A percentile compares a stretch with the other conserved stretches of the same genome.
Conservation (phyloP, 2,113 vertebrate species). For the Channa maculata region DNA sequence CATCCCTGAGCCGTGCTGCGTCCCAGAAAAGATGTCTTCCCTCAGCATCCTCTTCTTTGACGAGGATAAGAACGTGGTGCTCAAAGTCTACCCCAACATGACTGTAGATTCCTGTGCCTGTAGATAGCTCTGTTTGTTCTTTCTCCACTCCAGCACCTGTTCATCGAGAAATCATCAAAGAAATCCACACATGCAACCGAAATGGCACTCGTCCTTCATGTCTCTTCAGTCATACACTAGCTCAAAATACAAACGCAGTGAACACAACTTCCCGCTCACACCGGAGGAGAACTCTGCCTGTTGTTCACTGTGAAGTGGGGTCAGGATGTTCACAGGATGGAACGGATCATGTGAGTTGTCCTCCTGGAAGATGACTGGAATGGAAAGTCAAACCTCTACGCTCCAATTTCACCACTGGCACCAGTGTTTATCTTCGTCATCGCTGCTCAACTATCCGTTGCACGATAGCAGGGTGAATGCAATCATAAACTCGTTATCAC, state of each 20-base stretch:
- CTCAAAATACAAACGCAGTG: conserved; percentile 6
- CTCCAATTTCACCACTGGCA: neutral
- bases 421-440: conserved; percentile 15
- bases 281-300: conserved; percentile 70
- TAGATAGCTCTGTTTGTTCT: conserved; percentile 81
- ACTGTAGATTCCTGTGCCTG: conserved; percentile 96
- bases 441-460: conserved; percentile 7
- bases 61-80: conserved; percentile 95
- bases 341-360: conserved; percentile 12
- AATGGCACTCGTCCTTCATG: conserved; percentile 22
- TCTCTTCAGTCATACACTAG: neutral
- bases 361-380: conserved; percentile 29
- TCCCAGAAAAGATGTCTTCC: conserved; percentile 96
- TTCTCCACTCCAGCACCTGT: neutral
- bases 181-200: conserved; percentile 5
- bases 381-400: neutral
- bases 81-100: conserved; percentile 99
- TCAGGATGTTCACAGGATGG: conserved; percentile 19
- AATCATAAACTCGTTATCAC: conserved; percentile 22
- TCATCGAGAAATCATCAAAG: no score
- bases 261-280: conserved; percentile 61
- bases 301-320: conserved; percentile 39
- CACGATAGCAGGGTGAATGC: neutral
- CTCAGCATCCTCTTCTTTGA: conserved; percentile 98
- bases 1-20: conserved; percentile 95